Conservation (phyloP, 2,113 vertebrate species). For the Tetraodon nigroviridis region DNA sequence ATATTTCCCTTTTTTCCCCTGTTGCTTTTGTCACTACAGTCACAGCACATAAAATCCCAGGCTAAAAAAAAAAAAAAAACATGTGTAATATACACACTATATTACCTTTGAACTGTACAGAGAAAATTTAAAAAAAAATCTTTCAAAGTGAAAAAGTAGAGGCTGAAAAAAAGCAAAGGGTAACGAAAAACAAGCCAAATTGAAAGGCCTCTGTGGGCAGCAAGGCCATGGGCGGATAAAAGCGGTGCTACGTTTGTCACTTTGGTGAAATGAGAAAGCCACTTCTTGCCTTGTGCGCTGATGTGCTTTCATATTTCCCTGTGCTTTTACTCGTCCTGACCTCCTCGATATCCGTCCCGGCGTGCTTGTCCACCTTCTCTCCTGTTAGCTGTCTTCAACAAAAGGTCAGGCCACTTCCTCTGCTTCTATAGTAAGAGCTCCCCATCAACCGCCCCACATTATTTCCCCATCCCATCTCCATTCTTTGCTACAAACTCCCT, state of each 20-base stretch:
- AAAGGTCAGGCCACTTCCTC: slow-evolving; percentile 48
- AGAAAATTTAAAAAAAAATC: slow-evolving; percentile 56
- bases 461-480: slow-evolving; percentile 51
- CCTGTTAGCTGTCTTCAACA: slow-evolving; percentile 15
- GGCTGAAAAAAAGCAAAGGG: slow-evolving; percentile 50
- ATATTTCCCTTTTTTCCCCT: slow-evolving; percentile 36
- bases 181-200: slow-evolving; percentile 22
- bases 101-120: slow-evolving; percentile 90
- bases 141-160: slow-evolving; percentile 58
- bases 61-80: slow-evolving; percentile 57
- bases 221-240: slow-evolving; percentile 45
- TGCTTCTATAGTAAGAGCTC: slow-evolving; percentile 43
- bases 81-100: slow-evolving; percentile 93
- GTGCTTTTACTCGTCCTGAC: slow-evolving; percentile 54
- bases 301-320: slow-evolving; percentile 63
- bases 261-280: slow-evolving; percentile 69
- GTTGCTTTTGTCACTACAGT: slow-evolving; percentile 34
- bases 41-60: slow-evolving; percentile 84
- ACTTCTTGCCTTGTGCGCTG: slow-evolving; percentile 79
- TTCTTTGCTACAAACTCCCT: slow-evolving; percentile 16
- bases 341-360: slow-evolving; percentile 32
- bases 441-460: slow-evolving; percentile 59
- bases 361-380: slow-evolving; percentile 28
- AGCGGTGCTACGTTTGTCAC: slow-evolving; percentile 66
- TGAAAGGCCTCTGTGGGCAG: slow-evolving; percentile 81